These are phyloP conservation scores for Somateria mollissima DNA, from an alignment of 2,797 vertebrate genomes.

Conservation along the genomic window DNA sequence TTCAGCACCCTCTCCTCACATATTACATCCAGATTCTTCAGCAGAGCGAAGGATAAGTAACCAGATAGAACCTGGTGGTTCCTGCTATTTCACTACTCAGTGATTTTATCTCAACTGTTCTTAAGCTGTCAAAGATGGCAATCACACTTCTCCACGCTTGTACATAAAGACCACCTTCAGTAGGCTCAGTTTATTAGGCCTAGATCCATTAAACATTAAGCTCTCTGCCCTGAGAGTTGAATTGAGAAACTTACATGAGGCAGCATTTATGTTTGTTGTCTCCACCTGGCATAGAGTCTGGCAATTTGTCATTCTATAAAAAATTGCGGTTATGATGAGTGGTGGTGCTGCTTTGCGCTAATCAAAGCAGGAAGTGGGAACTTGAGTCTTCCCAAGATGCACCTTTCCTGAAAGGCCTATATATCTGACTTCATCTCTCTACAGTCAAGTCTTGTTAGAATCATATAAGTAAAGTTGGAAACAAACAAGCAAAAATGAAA, in stretches of 20 bases:
- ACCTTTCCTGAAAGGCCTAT: neutral
- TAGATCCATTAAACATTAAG: neutral
- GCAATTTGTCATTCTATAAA: neutral
- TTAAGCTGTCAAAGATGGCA: neutral
- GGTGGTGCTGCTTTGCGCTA: neutral
- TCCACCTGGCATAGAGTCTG: neutral
- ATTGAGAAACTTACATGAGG: neutral
- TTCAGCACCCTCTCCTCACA: constrained; percentile 17
- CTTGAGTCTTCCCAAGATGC: neutral
- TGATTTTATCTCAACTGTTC: constrained; percentile 17
- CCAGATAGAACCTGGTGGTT: constrained; percentile 34
- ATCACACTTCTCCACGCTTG: neutral
- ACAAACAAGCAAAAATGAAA: no score
- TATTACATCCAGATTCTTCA: neutral
- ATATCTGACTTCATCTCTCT: no score
- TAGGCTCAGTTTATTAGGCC: neutral
- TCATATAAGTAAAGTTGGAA: neutral
- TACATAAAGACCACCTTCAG: neutral
- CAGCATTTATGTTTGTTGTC: neutral
- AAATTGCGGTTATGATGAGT: neutral
- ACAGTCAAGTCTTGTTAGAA: neutral
- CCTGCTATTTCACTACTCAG: neutral
- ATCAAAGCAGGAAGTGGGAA: neutral
- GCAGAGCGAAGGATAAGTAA: neutral
- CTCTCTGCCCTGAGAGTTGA: neutral